These are phyloP conservation scores for Eupithecia dodoneata DNA, from an alignment of 2,888 invertebrate genomes.

Conservation along the genomic window DNA sequence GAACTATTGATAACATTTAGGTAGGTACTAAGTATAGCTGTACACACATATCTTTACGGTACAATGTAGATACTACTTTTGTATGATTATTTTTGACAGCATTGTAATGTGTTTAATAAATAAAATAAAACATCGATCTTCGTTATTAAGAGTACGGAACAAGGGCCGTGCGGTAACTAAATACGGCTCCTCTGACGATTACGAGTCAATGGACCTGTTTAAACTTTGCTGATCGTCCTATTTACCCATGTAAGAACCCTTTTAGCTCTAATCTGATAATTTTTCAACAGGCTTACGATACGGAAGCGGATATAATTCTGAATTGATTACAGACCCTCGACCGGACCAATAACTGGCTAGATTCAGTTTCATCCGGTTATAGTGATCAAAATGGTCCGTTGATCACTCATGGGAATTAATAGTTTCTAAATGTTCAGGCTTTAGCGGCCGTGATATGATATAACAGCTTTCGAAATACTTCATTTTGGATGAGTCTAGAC, in stretches of 20 bases:
- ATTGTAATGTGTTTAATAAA: too few species aligned
- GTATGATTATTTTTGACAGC: too few species aligned
- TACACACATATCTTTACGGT: too few species aligned
- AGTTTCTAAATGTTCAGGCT: neutral
- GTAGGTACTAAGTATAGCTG: too few species aligned
- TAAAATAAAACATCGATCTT: too few species aligned
- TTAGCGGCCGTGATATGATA: neutral
- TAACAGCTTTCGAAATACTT: neutral
- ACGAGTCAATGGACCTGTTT: neutral
- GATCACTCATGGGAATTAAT: slow-evolving; percentile 48
- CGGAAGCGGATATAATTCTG: slow-evolving; percentile 49
- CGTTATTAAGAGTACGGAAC: neutral
- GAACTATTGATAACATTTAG: too few species aligned
- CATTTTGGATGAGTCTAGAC: neutral
- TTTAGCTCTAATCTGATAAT: slow-evolving; percentile 27
- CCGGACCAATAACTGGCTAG: slow-evolving; percentile 41
- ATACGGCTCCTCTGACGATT: neutral
- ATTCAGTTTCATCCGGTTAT: slow-evolving; percentile 50
- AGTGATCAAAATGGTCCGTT: slow-evolving; percentile 52
- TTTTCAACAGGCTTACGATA: slow-evolving; percentile 38
- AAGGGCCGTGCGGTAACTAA: neutral
- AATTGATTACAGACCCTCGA: slow-evolving; percentile 50
- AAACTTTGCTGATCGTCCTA: neutral
- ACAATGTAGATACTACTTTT: too few species aligned
- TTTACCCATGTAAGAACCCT: neutral